Percentiles rank a stretch among this genome's conserved stretches.
Evolutionary conservation across 2,888 invertebrate species (phyloP).

Genomic region (Alviniconcha strummeri): DNA sequence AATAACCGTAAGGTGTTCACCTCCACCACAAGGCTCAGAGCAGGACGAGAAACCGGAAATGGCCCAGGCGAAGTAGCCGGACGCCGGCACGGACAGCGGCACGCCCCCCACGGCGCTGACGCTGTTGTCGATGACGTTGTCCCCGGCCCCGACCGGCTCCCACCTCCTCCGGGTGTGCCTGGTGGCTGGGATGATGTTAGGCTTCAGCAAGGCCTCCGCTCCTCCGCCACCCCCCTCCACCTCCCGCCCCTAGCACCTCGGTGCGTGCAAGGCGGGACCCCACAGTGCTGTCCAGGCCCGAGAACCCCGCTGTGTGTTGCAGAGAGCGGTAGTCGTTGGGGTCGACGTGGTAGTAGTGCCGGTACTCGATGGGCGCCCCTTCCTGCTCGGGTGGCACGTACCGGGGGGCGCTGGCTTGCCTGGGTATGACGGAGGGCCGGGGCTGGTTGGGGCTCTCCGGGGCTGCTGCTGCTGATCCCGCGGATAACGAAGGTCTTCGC

Average conservation of each 20-base stretch:
- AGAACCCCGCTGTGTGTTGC: neutral
- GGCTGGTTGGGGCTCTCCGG: slow-evolving; percentile 7
- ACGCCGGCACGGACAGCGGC: slow-evolving; percentile 27
- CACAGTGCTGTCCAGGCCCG: neutral
- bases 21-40: slow-evolving; percentile 88
- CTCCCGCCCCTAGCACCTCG: neutral
- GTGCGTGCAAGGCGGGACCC: neutral
- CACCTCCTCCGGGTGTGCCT: neutral
- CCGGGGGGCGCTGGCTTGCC: slow-evolving; percentile 16
- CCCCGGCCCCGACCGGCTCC: neutral
- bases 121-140: neutral
- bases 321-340: slow-evolving; percentile 32
- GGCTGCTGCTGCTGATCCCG: neutral
- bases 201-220: slow-evolving; percentile 16
- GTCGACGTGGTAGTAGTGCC: slow-evolving; percentile 45
- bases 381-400: slow-evolving; percentile 12
- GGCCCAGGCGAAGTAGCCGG: slow-evolving; percentile 81
- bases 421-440: neutral
- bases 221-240: slow-evolving; percentile 9
- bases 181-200: slow-evolving; percentile 33
- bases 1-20: slow-evolving; percentile 74
- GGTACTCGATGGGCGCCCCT: slow-evolving; percentile 37
- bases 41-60: slow-evolving; percentile 85
- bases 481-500: too few species aligned
- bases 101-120: slow-evolving; percentile 24